Base-by-base conservation (phyloP, 2,888 invertebrate genomes). In the Notocelia uddmanniana region DNA sequence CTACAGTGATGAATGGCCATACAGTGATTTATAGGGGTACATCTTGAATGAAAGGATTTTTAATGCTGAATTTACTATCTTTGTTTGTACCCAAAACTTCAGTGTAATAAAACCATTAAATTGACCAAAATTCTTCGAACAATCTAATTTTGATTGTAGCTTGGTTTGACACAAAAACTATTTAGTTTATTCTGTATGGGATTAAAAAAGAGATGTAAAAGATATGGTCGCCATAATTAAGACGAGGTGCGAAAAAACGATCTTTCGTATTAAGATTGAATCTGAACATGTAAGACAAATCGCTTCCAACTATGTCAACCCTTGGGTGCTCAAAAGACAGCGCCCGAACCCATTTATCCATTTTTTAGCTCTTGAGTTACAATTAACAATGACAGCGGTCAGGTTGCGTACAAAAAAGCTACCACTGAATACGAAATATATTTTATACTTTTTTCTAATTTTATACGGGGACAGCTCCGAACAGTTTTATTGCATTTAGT, bases 381-480 rank as follows among this genome's bases (percentile, higher is more conserved):
- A 91, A 91, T 91, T 90, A 91, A 90, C 87, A 87, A 85, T 87
- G 89, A 91, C 88, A 86, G 89, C 89, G 92, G 91, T 91, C 91
- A 91, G 90, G 89, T 88, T 87, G 85, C 83, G 71, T 79, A 79
- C 83, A 89, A 89, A 89, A 90, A 91, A 88, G 75, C 77, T 77
- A 81, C 78, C 73, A 80, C 76, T 71, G 69, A 68, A 68, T 69
- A 69, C 59, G 75, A 81, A 82, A 80, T 80, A 76, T 80, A 82
- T 86, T 89, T 88, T 86, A 83, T 83, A 80, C 75, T 78, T 73
- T 75, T 88, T 89, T 86, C 83, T 80, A 77, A 78, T 78, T 76
- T 76, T 64, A 74, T 76, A 78, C 85, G 84, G 86, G 85, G 82
- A 77, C 75, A 76, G 77, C 81, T 73, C 80, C 76, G 79, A 83